phyloP scores from a whole-genome alignment of 2,797 vertebrate genomes.

The Arnoldichthys spilopterus region DNA sequence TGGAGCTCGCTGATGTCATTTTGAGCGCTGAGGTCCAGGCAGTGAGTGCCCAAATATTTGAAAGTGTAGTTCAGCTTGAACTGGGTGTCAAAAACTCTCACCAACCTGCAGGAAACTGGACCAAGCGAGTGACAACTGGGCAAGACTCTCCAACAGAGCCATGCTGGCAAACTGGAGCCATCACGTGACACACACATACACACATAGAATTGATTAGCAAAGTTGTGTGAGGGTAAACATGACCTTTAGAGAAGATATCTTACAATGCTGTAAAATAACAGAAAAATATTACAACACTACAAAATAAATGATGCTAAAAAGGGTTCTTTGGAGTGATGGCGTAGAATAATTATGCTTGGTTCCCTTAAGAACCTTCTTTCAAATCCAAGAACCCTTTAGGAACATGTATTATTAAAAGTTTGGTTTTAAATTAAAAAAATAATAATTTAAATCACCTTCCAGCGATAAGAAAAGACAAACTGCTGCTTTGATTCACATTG shows the following conservation, averaged over 20 bases:
- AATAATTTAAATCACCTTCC: no score
- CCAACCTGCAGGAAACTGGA: slow-evolving; percentile 77
- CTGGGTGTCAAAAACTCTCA: slow-evolving; percentile 75
- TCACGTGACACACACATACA: slow-evolving; percentile 8
- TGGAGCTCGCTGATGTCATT: slow-evolving; percentile 82
- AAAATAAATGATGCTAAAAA: no score
- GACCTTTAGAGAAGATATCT: not conserved
- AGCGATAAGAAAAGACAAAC: slow-evolving; percentile 79
- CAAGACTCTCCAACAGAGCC: slow-evolving; percentile 88
- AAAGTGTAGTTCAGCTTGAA: slow-evolving; percentile 84
- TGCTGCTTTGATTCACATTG: slow-evolving; percentile 77
- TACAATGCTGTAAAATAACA: not conserved
- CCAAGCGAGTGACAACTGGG: slow-evolving; percentile 73
- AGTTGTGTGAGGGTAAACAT: not conserved
- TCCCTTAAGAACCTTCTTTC: not conserved
- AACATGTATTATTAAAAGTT: not conserved
- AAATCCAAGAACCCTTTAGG: not conserved
- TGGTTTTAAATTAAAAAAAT: slow-evolving; percentile 49
- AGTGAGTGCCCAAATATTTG: slow-evolving; percentile 78
- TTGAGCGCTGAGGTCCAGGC: slow-evolving; percentile 82
- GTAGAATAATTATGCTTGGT: no score
- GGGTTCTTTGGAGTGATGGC: no score
- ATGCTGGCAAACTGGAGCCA: slow-evolving; percentile 81
- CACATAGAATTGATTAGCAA: not conserved
- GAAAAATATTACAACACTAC: not conserved